phyloP scores from a whole-genome alignment of 2,797 vertebrate species.

The Miichthys miiuy region DNA sequence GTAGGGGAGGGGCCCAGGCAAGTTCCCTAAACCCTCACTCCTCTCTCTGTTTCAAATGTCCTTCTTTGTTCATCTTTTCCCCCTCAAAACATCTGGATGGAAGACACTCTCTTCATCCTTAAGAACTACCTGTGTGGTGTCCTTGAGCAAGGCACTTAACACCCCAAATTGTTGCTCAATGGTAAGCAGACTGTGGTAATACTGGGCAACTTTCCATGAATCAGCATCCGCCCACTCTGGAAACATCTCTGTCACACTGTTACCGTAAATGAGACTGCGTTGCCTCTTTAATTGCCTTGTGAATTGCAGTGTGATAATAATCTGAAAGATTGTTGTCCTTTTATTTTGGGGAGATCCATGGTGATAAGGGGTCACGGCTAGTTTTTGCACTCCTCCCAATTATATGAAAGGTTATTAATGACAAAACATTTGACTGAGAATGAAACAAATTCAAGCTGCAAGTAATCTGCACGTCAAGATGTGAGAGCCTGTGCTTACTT shows the following conservation, averaged over 20 bases:
- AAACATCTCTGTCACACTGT: slow-evolving; percentile 29
- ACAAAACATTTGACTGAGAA: slow-evolving; percentile 15
- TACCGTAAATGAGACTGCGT: not conserved
- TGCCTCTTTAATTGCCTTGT: not conserved
- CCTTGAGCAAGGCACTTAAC: slow-evolving; percentile 24
- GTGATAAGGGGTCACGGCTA: slow-evolving; percentile 3
- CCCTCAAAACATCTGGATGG: slow-evolving; percentile 36
- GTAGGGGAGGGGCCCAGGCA: slow-evolving; percentile 83
- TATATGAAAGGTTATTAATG: slow-evolving; percentile 18
- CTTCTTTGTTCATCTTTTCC: not conserved
- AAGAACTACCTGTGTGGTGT: slow-evolving; percentile 1
- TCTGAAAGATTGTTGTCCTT: slow-evolving; percentile 28
- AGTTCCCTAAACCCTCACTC: slow-evolving; percentile 48
- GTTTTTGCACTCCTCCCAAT: slow-evolving; percentile 1
- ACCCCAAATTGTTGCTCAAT: slow-evolving; percentile 3
- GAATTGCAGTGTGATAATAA: slow-evolving; percentile 7
- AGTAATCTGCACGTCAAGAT: slow-evolving; percentile 15
- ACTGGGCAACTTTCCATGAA: slow-evolving; percentile 33
- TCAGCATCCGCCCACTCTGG: slow-evolving; percentile 4
- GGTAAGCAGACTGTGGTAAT: slow-evolving; percentile 10
- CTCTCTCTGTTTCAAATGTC: slow-evolving; percentile 15
- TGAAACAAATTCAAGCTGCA: slow-evolving; percentile 19
- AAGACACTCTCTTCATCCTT: not conserved
- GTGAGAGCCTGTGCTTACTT: slow-evolving; percentile 2
- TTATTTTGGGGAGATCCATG: slow-evolving; percentile 30